Base-by-base conservation (phyloP, 1,140 invertebrate genomes). In the Sycobia sp. region DNA sequence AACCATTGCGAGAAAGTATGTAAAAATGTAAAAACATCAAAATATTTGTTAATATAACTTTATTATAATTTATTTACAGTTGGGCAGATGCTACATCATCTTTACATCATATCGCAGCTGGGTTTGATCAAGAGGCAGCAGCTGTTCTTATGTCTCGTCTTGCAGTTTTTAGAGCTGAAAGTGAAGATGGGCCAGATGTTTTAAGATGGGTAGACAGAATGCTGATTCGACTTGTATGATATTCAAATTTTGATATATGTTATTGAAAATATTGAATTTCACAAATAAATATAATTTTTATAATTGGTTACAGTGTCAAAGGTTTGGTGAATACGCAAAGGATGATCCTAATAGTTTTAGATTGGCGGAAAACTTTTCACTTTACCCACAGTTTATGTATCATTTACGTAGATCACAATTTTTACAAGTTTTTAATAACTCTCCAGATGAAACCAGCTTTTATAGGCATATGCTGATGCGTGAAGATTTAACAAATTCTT, bases 371-470 rank as follows among this genome's bases (percentile, higher is more conserved):
- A 98, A 97, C 78, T 99, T 99, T 79, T 95, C 93, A 47, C 83
- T 99, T 14, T 99, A 98, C 84, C 98, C 98, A 27, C 97, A 99
- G 79, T 99, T 99, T 79, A 99, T 99, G 95, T 99, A 99, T 80
- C 98, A 99, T 81, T 83, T 99, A 67, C 85, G 98, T 63, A 86
- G 98, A 66, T 99, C 97, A 41, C 97, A 99, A 82, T 99, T 99
- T 83, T 85, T 99, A 65, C 98, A 99, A 87, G 97, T 99, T n/a
- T 99, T 99, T 81, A 99, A 99, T 81, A 99, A 99, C 85, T 98
- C 96, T 51, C 98, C 98, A 1, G 98, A 99, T 84, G 98, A 99
- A 87, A 99, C 98, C 25, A 96, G 96, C 58, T 99, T 97, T 83
- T 99, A 99, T 77, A 94, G 96, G 69, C 96, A 98, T 77, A 96